Conservation (phyloP, 2,888 invertebrate genomes). For the Microchrysa polita region DNA sequence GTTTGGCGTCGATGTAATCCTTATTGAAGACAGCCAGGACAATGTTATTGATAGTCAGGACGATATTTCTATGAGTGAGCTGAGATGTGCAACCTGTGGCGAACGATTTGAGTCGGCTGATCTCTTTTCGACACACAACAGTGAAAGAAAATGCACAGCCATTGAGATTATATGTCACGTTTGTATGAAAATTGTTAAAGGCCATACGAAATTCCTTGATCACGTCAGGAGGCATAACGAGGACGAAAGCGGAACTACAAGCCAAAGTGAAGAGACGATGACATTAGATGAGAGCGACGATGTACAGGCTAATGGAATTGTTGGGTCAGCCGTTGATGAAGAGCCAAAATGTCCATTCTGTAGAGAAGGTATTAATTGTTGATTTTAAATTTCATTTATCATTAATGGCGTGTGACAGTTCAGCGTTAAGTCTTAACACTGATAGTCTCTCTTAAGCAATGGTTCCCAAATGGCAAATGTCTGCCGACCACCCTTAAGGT, state of each 20-base stretch:
- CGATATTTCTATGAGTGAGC: not conserved
- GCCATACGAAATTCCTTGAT: constrained; percentile 9
- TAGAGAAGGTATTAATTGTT: constrained; percentile 35
- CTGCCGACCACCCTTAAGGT: too few species aligned
- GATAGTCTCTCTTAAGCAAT: too few species aligned
- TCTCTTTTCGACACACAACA: not conserved
- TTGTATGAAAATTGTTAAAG: constrained; percentile 25
- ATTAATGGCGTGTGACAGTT: too few species aligned
- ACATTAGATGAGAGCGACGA: not conserved
- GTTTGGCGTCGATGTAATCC: not conserved
- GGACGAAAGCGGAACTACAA: not conserved
- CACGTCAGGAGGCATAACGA: constrained; percentile 12
- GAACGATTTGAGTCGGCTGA: constrained; percentile 5
- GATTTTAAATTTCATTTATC: too few species aligned
- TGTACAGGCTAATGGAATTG: too few species aligned
- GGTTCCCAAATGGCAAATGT: too few species aligned
- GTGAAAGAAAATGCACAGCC: not conserved
- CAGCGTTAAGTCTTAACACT: too few species aligned
- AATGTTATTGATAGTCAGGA: constrained; percentile 20
- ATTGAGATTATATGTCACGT: constrained; percentile 30
- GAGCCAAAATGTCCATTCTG: constrained; percentile 26
- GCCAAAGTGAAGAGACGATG: not conserved
- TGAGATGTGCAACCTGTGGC: constrained; percentile 22
- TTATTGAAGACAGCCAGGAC: constrained; percentile 25
- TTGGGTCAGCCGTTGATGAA: not conserved